Evolutionary conservation across 1,140 invertebrate genomes (phyloP).

Genomic region (Hycleus cichorii): DNA sequence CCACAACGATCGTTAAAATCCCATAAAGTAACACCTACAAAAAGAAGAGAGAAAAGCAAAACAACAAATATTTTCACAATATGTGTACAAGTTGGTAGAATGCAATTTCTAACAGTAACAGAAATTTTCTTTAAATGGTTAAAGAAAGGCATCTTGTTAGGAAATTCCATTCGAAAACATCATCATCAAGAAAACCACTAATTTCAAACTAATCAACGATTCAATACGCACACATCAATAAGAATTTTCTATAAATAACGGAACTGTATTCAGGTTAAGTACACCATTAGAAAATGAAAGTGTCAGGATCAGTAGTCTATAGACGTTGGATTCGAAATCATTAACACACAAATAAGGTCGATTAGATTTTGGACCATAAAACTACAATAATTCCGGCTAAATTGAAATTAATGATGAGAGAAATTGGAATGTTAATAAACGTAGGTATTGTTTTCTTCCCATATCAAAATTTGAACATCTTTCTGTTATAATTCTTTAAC

Average conservation of each 20-base stretch:
- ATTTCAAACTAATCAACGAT: constrained; percentile 5
- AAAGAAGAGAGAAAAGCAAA: constrained; percentile 1
- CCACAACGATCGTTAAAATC: constrained; percentile 21
- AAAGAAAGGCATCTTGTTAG: not conserved
- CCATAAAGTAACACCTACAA: constrained; percentile 33
- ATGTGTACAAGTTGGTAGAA: not conserved
- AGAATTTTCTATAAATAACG: constrained; percentile 8
- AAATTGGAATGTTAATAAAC: too few relatives aligned
- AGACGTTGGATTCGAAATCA: too few relatives aligned
- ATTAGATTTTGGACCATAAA: too few relatives aligned
- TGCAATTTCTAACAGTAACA: not conserved
- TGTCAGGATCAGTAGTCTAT: not conserved
- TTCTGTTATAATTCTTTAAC: too few relatives aligned
- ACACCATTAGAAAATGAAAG: constrained; percentile 1
- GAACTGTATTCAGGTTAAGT: constrained; percentile 4
- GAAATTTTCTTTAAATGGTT: not conserved
- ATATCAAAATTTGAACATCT: too few relatives aligned
- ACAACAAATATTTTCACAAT: not conserved
- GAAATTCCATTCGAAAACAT: not conserved
- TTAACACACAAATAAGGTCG: too few relatives aligned
- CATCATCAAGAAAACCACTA: not conserved
- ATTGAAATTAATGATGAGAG: too few relatives aligned
- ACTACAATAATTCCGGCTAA: too few relatives aligned
- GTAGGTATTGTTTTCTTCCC: too few relatives aligned
- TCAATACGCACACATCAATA: not conserved